Evolutionary conservation across 1,140 invertebrate species (phyloP), one percentile per base, ranked within the genome.

Genomic region (Atopsyche davidsoni): DNA sequence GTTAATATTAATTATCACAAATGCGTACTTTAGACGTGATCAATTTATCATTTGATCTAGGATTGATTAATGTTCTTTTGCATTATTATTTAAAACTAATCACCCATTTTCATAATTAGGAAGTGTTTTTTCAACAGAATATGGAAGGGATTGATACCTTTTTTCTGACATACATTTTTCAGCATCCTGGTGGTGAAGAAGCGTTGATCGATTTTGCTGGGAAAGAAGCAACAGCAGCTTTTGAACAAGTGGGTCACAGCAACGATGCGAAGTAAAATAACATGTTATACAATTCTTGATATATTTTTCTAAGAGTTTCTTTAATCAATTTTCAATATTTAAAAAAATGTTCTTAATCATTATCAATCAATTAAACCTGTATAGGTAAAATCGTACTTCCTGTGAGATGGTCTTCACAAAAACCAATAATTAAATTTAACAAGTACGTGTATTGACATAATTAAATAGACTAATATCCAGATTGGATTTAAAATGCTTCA

Each of bases 181-280:
- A 80, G 87, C 89, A 93, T 77, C 90, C 90, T 57, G 90, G 90
- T 32, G 90, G 90, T 32, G 85, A 86, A 65, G 87, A 92, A 54
- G 76, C 88, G 3, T 65, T 93, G 4, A 58, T 88, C 23, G 86
- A 92, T 56, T 78, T 79, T 57, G 86, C 79, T 22, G 88, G 87
- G n/a, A 69, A 72, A 56, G 84, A 89, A 72, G 84, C 75, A 2
- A 89, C 87, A 21, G 81, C 82, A 61, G 72, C 75, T n/a, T 92
- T 92, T 72, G 83, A 87, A 64, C 88, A 91, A 72, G 88, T 90
- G 28, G 89, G 89, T 0, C 90, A 94, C 70, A 90, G 87, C 45
- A 71, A 77, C 23, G 87, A 91, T 74, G 89, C 89, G 4, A 75
- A 81, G 68, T 85, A 76, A 44, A 24, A 28, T 28, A 40, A 6